Evolutionary conservation across 2,797 vertebrate species (phyloP).

Genomic region (Periparus ater): DNA sequence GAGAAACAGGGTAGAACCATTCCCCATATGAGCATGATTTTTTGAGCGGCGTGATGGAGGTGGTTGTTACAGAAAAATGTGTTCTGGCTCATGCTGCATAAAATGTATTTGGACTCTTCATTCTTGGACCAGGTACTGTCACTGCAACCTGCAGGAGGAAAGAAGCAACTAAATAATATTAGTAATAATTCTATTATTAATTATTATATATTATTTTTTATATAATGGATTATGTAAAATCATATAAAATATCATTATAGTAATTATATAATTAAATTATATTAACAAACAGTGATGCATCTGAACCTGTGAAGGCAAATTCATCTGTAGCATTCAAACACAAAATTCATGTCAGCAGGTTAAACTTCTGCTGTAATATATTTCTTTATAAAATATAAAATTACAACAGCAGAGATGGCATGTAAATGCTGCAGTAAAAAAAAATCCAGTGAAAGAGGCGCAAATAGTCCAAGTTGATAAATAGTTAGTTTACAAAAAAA

Average conservation of each 20-base stretch:
- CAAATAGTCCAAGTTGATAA: not conserved
- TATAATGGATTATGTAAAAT: too few species aligned
- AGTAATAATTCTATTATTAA: not conserved
- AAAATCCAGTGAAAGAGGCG: not conserved
- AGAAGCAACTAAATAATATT: not conserved
- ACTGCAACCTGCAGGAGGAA: not conserved
- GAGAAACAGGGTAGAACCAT: not conserved
- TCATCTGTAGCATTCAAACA: not conserved
- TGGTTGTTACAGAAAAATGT: not conserved
- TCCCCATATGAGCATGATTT: not conserved
- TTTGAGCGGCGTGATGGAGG: not conserved
- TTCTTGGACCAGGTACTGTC: not conserved
- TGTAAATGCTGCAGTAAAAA: not conserved
- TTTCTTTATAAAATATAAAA: not conserved
- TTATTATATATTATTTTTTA: not conserved
- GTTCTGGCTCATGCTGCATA: not conserved
- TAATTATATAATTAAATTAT: not conserved
- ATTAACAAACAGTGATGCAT: not conserved
- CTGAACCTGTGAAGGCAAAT: not conserved
- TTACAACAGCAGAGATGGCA: not conserved
- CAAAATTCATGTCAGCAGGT: not conserved
- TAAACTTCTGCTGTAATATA: not conserved
- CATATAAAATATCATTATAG: not conserved
- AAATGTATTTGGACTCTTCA: not conserved
- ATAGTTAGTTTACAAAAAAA: not conserved